Evolutionary conservation across 2,113 vertebrate genomes (phyloP).

Genomic region (crab-eating macaque (Macaca fascicularis)): DNA sequence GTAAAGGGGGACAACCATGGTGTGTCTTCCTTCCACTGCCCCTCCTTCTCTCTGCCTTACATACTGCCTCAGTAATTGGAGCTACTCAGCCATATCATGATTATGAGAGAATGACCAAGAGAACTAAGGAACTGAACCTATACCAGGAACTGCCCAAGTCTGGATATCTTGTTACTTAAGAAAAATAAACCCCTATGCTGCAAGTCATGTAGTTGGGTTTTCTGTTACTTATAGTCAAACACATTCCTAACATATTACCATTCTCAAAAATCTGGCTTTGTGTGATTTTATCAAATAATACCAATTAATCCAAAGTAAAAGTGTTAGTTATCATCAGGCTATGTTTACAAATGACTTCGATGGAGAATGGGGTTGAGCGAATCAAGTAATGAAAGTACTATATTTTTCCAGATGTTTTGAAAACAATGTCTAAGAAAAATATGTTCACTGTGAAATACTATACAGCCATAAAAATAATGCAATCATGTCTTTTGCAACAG

Average conservation of each 20-base stretch:
- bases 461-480: too few relatives aligned
- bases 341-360: neutral
- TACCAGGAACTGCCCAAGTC: neutral
- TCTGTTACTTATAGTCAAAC: neutral
- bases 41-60: neutral
- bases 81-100: neutral
- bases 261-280: slow-evolving; percentile 5
- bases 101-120: neutral
- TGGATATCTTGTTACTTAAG: neutral
- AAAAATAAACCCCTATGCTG: neutral
- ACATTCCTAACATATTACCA: neutral
- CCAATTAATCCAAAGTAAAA: neutral
- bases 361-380: neutral
- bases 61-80: neutral
- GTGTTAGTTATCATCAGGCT: neutral
- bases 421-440: slow-evolving; percentile 20
- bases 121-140: neutral
- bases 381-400: neutral
- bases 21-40: neutral
- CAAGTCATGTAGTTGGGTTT: neutral
- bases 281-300: neutral
- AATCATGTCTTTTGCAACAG: too few relatives aligned
- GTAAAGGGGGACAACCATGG: neutral
- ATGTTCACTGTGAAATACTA: neutral
- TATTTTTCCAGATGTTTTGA: neutral